Conservation (phyloP, 2,113 vertebrate genomes). For the Hystrix brachyura region DNA sequence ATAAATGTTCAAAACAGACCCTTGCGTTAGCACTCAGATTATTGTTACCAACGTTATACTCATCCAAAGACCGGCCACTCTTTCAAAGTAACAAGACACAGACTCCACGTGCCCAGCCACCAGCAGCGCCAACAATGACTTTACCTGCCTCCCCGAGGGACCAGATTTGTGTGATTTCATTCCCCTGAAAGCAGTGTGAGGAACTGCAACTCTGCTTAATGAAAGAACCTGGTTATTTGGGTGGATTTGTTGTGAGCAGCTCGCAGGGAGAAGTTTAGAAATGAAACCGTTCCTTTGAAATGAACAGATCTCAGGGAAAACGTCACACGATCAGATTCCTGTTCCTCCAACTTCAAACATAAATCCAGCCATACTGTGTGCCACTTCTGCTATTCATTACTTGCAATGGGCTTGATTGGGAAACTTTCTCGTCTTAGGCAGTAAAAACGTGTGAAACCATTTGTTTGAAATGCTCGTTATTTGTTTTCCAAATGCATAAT, state of each 20-base stretch:
- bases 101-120: background rate
- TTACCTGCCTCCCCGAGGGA: background rate
- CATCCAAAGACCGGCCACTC: background rate
- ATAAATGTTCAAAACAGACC: background rate
- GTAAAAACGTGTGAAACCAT: background rate
- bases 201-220: background rate
- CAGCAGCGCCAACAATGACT: fast-evolving
- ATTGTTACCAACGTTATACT: background rate
- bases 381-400: background rate
- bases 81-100: background rate
- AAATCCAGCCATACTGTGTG: background rate
- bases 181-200: background rate
- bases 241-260: background rate
- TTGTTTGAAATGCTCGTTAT: background rate
- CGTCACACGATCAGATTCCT: background rate
- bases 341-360: background rate
- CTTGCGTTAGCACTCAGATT: background rate
- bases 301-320: background rate
- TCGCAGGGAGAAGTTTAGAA: background rate
- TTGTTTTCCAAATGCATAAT: conserved; percentile 12
- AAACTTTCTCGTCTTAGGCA: background rate
- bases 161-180: background rate
- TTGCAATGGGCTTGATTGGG: background rate
- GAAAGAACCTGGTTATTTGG: background rate
- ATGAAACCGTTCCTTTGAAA: background rate